phyloP scores from a whole-genome alignment of 1,140 invertebrate genomes.

The Bombus breviceps region DNA sequence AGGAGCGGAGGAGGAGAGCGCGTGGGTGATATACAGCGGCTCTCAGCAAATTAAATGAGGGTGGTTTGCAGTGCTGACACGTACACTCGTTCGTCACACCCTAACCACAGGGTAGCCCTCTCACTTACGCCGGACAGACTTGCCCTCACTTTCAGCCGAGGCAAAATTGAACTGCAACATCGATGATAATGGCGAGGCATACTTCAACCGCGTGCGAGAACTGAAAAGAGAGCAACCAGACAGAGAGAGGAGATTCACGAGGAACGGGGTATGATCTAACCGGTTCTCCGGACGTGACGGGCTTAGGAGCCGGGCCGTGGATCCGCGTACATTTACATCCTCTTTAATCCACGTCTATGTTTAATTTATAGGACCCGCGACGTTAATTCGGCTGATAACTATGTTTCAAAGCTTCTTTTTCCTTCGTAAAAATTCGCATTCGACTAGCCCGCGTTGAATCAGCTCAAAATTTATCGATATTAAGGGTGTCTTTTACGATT shows the following conservation, averaged over 20 bases:
- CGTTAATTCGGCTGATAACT: conserved; percentile 24
- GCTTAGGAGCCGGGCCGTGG: conserved; percentile 30
- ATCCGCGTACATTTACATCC: conserved; percentile 24
- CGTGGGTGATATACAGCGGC: conserved; percentile 62
- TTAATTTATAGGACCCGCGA: conserved; percentile 19
- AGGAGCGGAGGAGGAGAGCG: conserved; percentile 1
- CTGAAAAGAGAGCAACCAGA: conserved; percentile 52
- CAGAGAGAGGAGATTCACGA: neutral
- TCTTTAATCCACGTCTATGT: conserved; percentile 35
- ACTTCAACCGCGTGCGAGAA: conserved; percentile 47
- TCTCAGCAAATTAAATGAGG: conserved; percentile 71
- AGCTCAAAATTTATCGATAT: conserved; percentile 11
- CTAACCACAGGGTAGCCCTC: conserved; percentile 59
- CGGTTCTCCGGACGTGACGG: conserved; percentile 61
- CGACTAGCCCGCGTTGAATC: neutral
- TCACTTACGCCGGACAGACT: conserved; percentile 40
- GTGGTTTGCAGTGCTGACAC: conserved; percentile 73
- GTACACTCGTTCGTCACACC: conserved; percentile 72
- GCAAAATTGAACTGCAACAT: conserved; percentile 67
- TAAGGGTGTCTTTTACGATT: no score
- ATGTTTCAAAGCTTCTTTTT: neutral
- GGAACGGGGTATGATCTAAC: conserved; percentile 35
- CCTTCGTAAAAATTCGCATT: neutral
- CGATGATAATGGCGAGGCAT: conserved; percentile 69
- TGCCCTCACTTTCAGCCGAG: neutral